Evolutionary conservation across 1,140 invertebrate species (phyloP).

Genomic region (Nautilus pompilius): DNA sequence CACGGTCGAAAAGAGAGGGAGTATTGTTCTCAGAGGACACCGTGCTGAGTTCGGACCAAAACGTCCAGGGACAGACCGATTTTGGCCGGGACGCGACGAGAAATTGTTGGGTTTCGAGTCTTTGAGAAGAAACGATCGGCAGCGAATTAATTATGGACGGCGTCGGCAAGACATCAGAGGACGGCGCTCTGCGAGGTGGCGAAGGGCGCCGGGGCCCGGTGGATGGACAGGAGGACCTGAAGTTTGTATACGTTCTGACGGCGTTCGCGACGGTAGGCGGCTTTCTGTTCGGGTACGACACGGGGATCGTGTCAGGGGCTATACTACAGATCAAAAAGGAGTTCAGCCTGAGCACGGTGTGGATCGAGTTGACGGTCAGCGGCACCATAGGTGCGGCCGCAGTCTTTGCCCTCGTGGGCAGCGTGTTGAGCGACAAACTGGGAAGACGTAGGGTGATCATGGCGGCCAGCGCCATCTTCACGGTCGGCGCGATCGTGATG

Average conservation of each 20-base stretch:
- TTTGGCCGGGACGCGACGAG: too few relatives aligned
- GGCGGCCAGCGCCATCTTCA: constrained; percentile 43
- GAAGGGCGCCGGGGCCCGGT: too few relatives aligned
- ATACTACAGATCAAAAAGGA: constrained; percentile 59
- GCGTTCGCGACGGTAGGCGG: constrained; percentile 59
- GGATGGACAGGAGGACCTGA: background rate
- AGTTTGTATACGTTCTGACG: constrained; percentile 42
- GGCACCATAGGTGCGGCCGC: constrained; percentile 43
- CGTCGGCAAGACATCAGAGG: too few relatives aligned
- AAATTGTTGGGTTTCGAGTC: too few relatives aligned
- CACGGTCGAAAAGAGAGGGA: too few relatives aligned
- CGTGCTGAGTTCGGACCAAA: too few relatives aligned
- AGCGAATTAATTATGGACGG: too few relatives aligned
- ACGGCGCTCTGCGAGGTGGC: too few relatives aligned
- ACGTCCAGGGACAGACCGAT: too few relatives aligned
- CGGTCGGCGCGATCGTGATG: constrained; percentile 39
- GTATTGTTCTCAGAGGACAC: too few relatives aligned
- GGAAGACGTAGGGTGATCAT: constrained; percentile 42
- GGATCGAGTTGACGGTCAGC: constrained; percentile 39
- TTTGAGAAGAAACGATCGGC: too few relatives aligned
- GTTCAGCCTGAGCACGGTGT: constrained; percentile 34
- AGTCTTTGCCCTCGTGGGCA: constrained; percentile 40
- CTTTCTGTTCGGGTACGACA: constrained; percentile 69
- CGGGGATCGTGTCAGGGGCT: constrained; percentile 65
- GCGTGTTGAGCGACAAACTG: constrained; percentile 27